These are phyloP conservation scores for Megaceryle torquata DNA, from an alignment of 2,113 vertebrate species.

Conservation along the genomic window DNA sequence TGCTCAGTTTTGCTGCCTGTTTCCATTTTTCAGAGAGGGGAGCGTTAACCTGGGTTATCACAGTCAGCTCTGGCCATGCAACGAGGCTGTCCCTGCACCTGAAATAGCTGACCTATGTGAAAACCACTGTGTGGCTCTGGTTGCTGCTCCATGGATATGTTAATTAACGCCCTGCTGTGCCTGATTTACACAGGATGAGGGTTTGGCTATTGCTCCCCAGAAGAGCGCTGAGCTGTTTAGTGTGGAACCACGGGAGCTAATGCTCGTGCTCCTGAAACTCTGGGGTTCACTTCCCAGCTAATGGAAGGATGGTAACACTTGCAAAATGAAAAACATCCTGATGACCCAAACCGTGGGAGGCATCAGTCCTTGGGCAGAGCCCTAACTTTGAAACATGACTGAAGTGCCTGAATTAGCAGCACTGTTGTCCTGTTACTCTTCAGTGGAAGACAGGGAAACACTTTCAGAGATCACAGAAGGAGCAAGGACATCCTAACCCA, in stretches of 20 bases:
- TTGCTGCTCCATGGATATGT: not conserved
- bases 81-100: not conserved
- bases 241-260: not conserved
- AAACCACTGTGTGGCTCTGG: not conserved
- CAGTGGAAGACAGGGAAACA: rapidly evolving
- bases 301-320: not conserved
- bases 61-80: not conserved
- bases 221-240: not conserved
- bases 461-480: not conserved
- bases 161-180: not conserved
- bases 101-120: rapidly evolving
- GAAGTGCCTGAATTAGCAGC: not conserved
- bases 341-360: rapidly evolving
- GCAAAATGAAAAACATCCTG: not conserved
- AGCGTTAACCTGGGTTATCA: not conserved
- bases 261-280: not conserved
- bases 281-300: not conserved
- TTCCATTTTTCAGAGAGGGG: not conserved
- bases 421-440: not conserved
- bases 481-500: no score
- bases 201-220: not conserved
- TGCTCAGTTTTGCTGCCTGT: not conserved
- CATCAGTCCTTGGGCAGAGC: not conserved
- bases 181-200: not conserved
- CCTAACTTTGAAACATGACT: not conserved